Base-by-base conservation (phyloP, 2,113 vertebrate species). In the Columba janthina region DNA sequence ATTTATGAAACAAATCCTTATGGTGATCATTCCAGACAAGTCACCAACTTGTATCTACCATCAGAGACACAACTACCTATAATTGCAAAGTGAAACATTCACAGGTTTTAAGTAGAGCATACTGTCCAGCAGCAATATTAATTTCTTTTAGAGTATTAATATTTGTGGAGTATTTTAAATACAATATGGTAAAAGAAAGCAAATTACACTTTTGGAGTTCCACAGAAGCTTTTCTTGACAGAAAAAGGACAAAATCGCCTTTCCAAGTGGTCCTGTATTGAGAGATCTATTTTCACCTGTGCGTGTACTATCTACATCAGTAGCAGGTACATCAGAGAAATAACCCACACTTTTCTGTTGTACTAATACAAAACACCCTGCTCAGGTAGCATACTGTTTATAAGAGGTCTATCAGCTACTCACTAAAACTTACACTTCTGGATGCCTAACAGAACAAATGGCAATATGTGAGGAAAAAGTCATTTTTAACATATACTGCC, bases 41-140 rank as follows among this genome's bases (percentile, higher is more conserved):
- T 86, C 84, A 96, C 75, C 85, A 71, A 76, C 32, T 80, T 50
- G 14, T 7, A 85, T 67, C 73, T 75, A 64, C 46, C 65, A 71
- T 76, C 28, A 93, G 89, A 79, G 89, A 93, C 80, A 93, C 14
- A 2, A 85, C 70, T 89, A 84, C 50, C 20, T 64, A 13, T 7
- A 91, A 94, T 0, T 42, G 85, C 76, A 56, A 89, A 91, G 73
- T 36, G 80, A 89, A 94, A 90, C 84, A 94, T 96, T 94, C 92
- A 93, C 91, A 91, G 83, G 90, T 94, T 95, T 88, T n/a, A 81
- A 80, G 74, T 77, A 77, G 66, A 82, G 40, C n/a, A 65, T 42
- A 96, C 96, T 85, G 82, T 89, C 95, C 95, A 97, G 96, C 96
- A 97, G 96, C 94, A 95, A 88, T 64, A 74, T 82, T 67, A 28